Percentiles rank a stretch among this genome's conserved stretches.
phyloP scores from a whole-genome alignment of 2,797 vertebrate species.

The Xyrichtys novacula region DNA sequence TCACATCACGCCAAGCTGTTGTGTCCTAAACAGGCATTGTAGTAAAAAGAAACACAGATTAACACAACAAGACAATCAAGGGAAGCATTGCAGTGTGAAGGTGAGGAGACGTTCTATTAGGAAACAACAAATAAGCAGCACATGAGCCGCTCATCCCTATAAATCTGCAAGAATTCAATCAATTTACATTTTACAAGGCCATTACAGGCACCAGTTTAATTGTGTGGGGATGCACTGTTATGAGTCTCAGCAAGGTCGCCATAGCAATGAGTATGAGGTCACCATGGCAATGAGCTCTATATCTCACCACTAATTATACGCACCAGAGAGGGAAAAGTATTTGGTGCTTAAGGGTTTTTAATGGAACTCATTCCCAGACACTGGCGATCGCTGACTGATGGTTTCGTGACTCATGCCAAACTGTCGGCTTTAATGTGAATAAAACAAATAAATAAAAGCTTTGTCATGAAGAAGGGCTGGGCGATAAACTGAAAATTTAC shows the following conservation, averaged over 20 bases:
- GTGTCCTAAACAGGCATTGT: conserved; percentile 68
- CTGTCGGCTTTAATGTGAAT: conserved; percentile 35
- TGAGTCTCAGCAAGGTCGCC: conserved; percentile 66
- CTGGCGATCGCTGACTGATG: conserved; percentile 39
- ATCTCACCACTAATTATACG: conserved; percentile 65
- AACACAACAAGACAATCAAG: conserved; percentile 82
- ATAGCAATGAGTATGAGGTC: conserved; percentile 67
- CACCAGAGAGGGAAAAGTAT: conserved; percentile 6
- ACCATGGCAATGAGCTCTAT: conserved; percentile 64
- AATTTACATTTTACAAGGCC: conserved; percentile 81
- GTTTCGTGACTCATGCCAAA: conserved; percentile 44
- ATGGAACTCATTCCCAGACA: conserved; percentile 54
- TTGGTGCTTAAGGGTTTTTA: conserved; percentile 46
- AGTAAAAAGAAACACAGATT: conserved; percentile 80
- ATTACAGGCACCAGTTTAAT: conserved; percentile 71
- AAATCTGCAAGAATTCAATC: conserved; percentile 78
- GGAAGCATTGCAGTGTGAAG: conserved; percentile 79
- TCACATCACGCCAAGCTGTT: conserved; percentile 58
- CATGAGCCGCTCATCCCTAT: conserved; percentile 70
- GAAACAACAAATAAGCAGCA: conserved; percentile 78
- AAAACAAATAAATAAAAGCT: conserved; percentile 29
- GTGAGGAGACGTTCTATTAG: conserved; percentile 80
- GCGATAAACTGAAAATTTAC: no score
- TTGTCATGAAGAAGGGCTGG: no score
- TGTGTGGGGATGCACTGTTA: conserved; percentile 51